Evolutionary conservation across 2,888 invertebrate genomes (phyloP), one percentile per base, ranked within the genome.

Genomic region (Julus scanicus): DNA sequence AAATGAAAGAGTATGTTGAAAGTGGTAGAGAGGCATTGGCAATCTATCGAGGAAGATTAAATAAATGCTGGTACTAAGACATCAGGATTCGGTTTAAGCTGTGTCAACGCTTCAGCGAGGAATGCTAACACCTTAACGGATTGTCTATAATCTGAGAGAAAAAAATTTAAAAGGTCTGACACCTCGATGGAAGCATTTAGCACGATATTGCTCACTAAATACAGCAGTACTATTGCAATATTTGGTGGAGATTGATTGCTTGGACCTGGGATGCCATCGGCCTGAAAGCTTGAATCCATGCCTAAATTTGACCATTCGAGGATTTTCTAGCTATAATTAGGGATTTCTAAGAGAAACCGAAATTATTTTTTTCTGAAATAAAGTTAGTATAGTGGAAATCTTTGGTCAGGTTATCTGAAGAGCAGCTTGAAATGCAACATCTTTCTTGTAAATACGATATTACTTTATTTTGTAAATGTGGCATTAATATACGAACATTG

Each of bases 41-140:
- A 71, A 71, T 71, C 71, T 71, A 71, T 71, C 71, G 71, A 71
- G 29, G 71, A 71, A 71, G 71, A 71, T 71, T 71, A 71, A 71
- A 71, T 71, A 71, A 71, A 71, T 71, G 71, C 71, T 71, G 71
- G 71, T 71, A 71, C 71, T 71, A 71, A 71, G 71, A 71, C 71
- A 71, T 71, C 71, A 71, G 71, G 71, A 71, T 71, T 71, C 71
- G 29, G 71, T 71, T 71, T 71, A 71, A 71, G 71, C 71, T 71
- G 71, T 71, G 71, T 71, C 71, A 71, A 71, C 71, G 71, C n/a
- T 71, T 71, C 71, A 71, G 29, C 71, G 29, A 71, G 71, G 71
- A 71, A 71, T 71, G 71, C 71, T 71, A 71, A 71, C 71, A 71
- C n/a, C 71, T 71, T 71, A 71, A 71, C 71, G 71, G 71, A 71